Evolutionary conservation across 2,888 invertebrate species (phyloP).

Genomic region (Cyclophora punctaria): DNA sequence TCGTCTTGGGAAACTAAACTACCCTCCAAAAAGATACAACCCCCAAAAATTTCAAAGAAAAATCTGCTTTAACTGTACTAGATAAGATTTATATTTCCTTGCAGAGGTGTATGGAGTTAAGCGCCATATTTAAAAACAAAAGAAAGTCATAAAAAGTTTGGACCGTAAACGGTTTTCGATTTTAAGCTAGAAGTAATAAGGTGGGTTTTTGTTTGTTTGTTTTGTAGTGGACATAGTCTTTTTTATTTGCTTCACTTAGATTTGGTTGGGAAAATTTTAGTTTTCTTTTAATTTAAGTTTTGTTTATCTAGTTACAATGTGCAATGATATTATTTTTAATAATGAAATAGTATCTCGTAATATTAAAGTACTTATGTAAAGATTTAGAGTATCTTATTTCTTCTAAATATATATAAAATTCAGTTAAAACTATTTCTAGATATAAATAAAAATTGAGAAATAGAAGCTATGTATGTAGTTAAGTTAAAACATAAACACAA

Average conservation of each 20-base stretch:
- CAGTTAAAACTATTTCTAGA: too few species aligned
- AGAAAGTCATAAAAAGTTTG: slow-evolving; percentile 27
- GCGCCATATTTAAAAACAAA: slow-evolving; percentile 1
- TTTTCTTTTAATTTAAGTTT: background rate
- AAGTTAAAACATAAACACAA: too few species aligned
- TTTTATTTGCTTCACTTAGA: slow-evolving; percentile 55
- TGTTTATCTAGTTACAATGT: too few species aligned
- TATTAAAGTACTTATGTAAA: too few species aligned
- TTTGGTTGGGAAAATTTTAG: slow-evolving; percentile 51
- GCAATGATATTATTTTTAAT: too few species aligned
- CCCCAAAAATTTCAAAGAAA: slow-evolving; percentile 20
- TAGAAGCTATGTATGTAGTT: too few species aligned
- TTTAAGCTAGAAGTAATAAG: slow-evolving; percentile 14
- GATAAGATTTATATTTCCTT: slow-evolving; percentile 5
- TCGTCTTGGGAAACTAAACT: slow-evolving; percentile 38
- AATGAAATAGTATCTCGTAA: too few species aligned
- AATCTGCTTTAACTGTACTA: slow-evolving; percentile 19
- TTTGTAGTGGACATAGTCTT: slow-evolving; percentile 33
- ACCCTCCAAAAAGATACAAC: too few species aligned
- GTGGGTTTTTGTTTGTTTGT: slow-evolving; percentile 24
- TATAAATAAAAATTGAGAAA: too few species aligned
- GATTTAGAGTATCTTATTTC: too few species aligned
- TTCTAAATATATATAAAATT: too few species aligned
- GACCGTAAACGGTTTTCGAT: slow-evolving; percentile 18
- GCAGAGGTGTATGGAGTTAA: background rate